Percentiles rank a stretch among this genome's conserved stretches.
These are phyloP conservation scores for Lacerta viridis DNA, from an alignment of 2,797 vertebrate species.

Conservation along the genomic window DNA sequence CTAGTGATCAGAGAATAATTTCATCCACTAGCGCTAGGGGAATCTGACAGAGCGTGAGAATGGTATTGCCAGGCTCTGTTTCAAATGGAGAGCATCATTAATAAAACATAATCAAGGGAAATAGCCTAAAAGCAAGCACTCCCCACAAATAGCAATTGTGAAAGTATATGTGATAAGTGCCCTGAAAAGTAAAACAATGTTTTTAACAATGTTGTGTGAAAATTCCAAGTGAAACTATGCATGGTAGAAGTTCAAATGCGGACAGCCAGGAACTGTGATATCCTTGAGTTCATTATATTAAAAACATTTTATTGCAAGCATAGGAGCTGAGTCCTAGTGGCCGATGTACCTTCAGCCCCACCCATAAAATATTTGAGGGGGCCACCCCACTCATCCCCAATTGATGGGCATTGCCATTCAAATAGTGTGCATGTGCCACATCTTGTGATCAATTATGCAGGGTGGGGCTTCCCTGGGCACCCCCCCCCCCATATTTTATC, in stretches of 20 bases:
- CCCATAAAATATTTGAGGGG: too few relatives aligned
- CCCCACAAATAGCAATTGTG: neutral
- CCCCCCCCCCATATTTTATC: too few relatives aligned
- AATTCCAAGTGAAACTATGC: neutral
- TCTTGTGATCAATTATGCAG: too few relatives aligned
- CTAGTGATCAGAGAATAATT: neutral
- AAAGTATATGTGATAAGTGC: constrained; percentile 35
- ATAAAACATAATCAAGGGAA: constrained; percentile 55
- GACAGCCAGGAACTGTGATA: constrained; percentile 58
- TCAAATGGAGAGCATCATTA: constrained; percentile 19
- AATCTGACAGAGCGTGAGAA: neutral
- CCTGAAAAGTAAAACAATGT: constrained; percentile 43
- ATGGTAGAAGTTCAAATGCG: constrained; percentile 36
- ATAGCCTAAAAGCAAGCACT: constrained; percentile 48
- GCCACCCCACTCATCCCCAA: too few relatives aligned
- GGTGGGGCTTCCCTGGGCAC: too few relatives aligned
- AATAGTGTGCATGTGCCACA: too few relatives aligned
- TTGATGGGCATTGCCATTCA: too few relatives aligned
- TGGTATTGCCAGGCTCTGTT: constrained; percentile 11
- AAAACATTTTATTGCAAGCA: too few relatives aligned
- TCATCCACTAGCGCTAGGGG: neutral
- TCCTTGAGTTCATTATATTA: constrained; percentile 52
- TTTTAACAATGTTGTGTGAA: neutral
- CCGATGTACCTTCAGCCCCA: too few relatives aligned
- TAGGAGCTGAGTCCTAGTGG: too few relatives aligned